A percentile compares a stretch with the other conserved stretches of the same genome.
Evolutionary conservation across 2,797 vertebrate species (phyloP).

Genomic region (Coregonus sp.): DNA sequence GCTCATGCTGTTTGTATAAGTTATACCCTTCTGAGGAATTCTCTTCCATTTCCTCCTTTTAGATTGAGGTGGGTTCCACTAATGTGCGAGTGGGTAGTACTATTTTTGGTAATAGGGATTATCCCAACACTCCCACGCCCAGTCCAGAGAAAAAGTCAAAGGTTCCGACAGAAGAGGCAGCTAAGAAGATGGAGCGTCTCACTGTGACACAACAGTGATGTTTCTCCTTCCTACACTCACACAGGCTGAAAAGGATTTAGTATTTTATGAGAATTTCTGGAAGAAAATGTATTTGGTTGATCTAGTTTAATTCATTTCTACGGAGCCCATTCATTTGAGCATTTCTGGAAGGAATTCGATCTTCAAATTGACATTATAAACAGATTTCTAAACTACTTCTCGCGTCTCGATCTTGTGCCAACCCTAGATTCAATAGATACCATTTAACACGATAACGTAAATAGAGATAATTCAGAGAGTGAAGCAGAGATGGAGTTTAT

Average conservation of each 20-base stretch:
- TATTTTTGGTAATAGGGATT: conserved; percentile 93
- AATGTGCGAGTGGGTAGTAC: conserved; percentile 92
- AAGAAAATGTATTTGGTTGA: conserved; percentile 33
- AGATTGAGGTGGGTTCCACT: conserved; percentile 96
- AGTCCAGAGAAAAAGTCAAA: conserved; percentile 75
- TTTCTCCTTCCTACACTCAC: conserved; percentile 9
- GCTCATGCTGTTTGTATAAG: background rate
- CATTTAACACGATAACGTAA: background rate
- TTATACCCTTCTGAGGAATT: background rate
- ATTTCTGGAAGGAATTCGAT: conserved; percentile 32
- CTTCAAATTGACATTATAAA: conserved; percentile 24
- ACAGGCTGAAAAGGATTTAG: conserved; percentile 19
- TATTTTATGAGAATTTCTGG: background rate
- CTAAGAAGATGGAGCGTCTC: conserved; percentile 71
- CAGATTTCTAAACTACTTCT: conserved; percentile 9
- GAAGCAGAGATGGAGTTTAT: conserved; percentile 11
- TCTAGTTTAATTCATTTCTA: conserved; percentile 9
- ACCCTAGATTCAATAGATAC: conserved; percentile 11
- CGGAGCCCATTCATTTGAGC: conserved; percentile 48
- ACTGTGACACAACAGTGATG: conserved; percentile 74
- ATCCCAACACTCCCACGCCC: conserved; percentile 81
- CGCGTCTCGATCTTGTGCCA: conserved; percentile 9
- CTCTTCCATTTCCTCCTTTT: background rate
- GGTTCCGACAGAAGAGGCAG: conserved; percentile 69
- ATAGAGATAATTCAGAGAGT: background rate